These are phyloP conservation scores for Helicolenus hilgendorfi DNA, from an alignment of 2,797 vertebrate species.

Conservation along the genomic window DNA sequence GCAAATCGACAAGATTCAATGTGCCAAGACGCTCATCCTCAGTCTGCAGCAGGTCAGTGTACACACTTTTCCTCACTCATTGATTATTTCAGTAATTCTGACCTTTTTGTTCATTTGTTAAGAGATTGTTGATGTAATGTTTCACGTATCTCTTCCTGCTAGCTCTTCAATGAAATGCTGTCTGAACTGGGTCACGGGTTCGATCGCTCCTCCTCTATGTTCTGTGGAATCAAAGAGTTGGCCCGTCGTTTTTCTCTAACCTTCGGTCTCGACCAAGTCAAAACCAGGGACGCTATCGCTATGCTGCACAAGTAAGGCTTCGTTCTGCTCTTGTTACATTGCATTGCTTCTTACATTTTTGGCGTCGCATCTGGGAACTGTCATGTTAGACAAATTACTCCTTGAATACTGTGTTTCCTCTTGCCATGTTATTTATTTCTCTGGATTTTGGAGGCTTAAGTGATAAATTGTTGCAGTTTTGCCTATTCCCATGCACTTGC, in stretches of 20 bases:
- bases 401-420: constrained; percentile 40
- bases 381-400: constrained; percentile 48
- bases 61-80: background rate
- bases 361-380: constrained; percentile 38
- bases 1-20: constrained; percentile 99
- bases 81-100: background rate
- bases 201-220: constrained; percentile 97
- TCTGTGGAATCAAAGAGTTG: constrained; percentile 99
- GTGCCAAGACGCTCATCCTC: constrained; percentile 99
- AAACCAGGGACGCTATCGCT: constrained; percentile 99
- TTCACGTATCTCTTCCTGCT: background rate
- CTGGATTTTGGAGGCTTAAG: constrained; percentile 32
- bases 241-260: constrained; percentile 99
- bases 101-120: background rate
- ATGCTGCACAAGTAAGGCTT: constrained; percentile 98
- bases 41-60: constrained; percentile 97
- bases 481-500: constrained; percentile 3
- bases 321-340: background rate
- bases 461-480: constrained; percentile 26
- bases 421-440: constrained; percentile 23
- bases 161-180: constrained; percentile 99
- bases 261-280: constrained; percentile 98
- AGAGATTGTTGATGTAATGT: background rate
- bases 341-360: constrained; percentile 5
- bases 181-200: constrained; percentile 98